Evolutionary conservation across 2,113 vertebrate species (phyloP).

Genomic region (Nipponia nippon): DNA sequence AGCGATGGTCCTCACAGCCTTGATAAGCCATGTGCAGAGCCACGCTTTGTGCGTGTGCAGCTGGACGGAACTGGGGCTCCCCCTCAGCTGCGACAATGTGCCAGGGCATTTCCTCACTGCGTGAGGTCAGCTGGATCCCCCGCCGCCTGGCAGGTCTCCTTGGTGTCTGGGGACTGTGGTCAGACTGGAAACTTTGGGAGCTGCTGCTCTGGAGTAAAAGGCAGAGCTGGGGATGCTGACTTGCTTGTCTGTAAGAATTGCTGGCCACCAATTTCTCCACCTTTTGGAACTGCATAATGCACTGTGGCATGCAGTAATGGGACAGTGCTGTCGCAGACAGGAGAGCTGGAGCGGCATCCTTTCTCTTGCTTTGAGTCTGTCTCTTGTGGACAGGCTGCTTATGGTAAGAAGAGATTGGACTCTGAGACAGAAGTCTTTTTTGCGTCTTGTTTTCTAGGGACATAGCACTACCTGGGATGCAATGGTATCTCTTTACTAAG

Average conservation of each 20-base stretch:
- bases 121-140: background rate
- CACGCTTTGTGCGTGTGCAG: rapidly evolving
- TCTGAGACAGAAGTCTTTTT: background rate
- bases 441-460: background rate
- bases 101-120: background rate
- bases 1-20: background rate
- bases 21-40: background rate
- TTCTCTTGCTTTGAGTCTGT: background rate
- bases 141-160: background rate
- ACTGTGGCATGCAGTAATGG: background rate
- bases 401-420: background rate
- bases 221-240: background rate
- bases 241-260: background rate
- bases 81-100: rapidly evolving
- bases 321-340: background rate
- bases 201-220: background rate
- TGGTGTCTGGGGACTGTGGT: background rate
- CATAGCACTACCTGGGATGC: background rate
- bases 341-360: background rate
- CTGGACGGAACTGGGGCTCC: background rate
- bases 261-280: background rate
- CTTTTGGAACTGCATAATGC: background rate
- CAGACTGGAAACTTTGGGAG: background rate
- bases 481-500: background rate
- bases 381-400: background rate